Base-by-base conservation (phyloP, 2,888 invertebrate genomes). In the Drosophila multiciliata region DNA sequence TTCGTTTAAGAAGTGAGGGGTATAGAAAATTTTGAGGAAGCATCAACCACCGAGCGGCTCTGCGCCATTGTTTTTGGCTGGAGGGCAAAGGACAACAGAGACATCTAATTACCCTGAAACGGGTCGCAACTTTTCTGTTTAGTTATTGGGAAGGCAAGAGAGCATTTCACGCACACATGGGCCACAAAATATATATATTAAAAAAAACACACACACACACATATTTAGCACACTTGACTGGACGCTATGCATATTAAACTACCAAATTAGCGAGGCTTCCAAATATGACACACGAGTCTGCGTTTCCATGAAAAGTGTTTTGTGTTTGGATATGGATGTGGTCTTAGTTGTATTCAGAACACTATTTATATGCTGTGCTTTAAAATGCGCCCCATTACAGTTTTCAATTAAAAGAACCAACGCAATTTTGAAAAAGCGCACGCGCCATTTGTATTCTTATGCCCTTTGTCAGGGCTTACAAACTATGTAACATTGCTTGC, bases 381-480 rank as follows among this genome's bases (percentile, higher is more conserved):
- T 58, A 76, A 38, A 59, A 33, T 50, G 23, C 58, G 33, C 40
- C 57, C 71, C 68, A 73, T 68, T 82, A 61, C 76, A 65, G 66
- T 74, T 80, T 81, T 80, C 77, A 80, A 83, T 83, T 80, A 80
- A 77, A 80, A 64, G 42, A 48, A 38, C 64, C 60, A 80, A 68
- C 76, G 73, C 67, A 73, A 80, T 80, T 69, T 65, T 52, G 60
- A 70, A 79, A 60, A 70, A 62, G 72, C 64, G 65, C 68, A 73
- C 65, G 67, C 68, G 76, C 63, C 73, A 79, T 76, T 75, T 79
- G 50, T 63, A 52, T 42, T 57, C 36, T n/a, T n/a, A 20, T 60
- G 36, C 77, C n/a, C 69, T 71, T 4, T 11, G 6, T 4, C 1
- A 12, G 60, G 49, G 62, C 52, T 57, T 59, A 38, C 40, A 1